Base-by-base conservation (phyloP, 2,888 invertebrate species). In the Drosophila bunnanda region DNA sequence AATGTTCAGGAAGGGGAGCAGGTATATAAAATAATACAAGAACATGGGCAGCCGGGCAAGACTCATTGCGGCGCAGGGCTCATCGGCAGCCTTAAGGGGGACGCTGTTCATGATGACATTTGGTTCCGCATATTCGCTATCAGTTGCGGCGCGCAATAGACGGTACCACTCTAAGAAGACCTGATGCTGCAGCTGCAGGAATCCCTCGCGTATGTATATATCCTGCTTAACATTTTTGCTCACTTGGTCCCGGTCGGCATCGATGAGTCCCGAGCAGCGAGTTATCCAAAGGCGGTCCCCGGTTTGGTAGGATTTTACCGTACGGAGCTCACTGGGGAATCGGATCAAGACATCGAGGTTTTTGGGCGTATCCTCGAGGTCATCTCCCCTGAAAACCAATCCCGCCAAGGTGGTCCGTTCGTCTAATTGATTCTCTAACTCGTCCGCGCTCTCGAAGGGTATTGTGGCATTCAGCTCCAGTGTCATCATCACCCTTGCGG, bases 151-250 rank as follows among this genome's bases (percentile, higher is more conserved):
- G 7, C 48, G 54, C n/a, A 82, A 10, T 12, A 12, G 46, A n/a
- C 59, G 54, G 65, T 73, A 77, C 88, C 90, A 90, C 60, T 79
- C 77, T 0, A 76, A 0, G 71, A 90, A 90, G 32, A 90, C 65
- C 34, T 78, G 76, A 62, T 89, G 90, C 56, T 90, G 89, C 30
- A 91, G 43, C 58, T 90, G 91, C 2, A 91, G 76, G 48, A 91
- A 91, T 0, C 91, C 91, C 53, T 91, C 91, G 2, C 85, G 82
- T 43, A 88, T 77, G 52, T 91, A 91, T n/a, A 90, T 76, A 67
- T 91, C 90, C 46, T 75, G 78, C 17, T 78, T 41, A 0, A 30
- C 39, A 5, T 75, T 25, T 39, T 77, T 69, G 3, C 60, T 38
- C 4, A 54, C 62, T 56, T 77, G 71, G 7, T 82, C 80, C 5